Evolutionary conservation across 2,113 vertebrate genomes (phyloP), one percentile per base, ranked within the genome.

Genomic region (Lycaon pictus): DNA sequence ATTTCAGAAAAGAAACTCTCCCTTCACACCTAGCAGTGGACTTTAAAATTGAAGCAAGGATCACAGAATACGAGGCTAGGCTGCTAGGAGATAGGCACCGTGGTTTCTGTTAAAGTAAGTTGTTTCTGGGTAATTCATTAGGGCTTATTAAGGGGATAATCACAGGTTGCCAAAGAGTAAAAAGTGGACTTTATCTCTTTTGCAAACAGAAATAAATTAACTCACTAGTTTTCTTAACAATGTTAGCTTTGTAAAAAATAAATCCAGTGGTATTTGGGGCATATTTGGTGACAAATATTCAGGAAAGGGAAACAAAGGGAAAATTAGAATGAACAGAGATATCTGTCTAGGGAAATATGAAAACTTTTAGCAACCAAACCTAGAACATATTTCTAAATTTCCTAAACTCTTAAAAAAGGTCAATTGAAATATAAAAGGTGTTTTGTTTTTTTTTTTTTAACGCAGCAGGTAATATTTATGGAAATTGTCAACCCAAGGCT

Each of bases 221-320:
- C 11, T 89, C 67, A 88, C 19, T 72, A 69, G 27, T 53, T 95
- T 97, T n/a, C 72, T 71, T 96, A 93, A 96, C 37, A 95, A 86
- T 95, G 22, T 88, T 89, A 85, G 27, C n/a, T 74, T 55, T 84
- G 35, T 32, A 63, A 69, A 65, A 74, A 65, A 56, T 48, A 88
- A 63, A 11, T 16, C 27, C 32, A 84, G 2, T 60, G 35, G 60
- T 87, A 90, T 92, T 51, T 96, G 69, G 15, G 48, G 11, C 19
- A 35, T 91, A 80, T 76, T 93, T 97, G 80, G 77, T 58, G 27
- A 48, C n/a, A 92, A 88, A 76, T 10, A 93, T 94, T 97, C 56
- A 55, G 53, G 29, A 43, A 83, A 89, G 86, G 20, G 9, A 74
- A 97, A 76, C 3, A 93, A 27, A 76, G 35, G 16, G n/a, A 79